Evolutionary conservation across 2,797 vertebrate genomes (phyloP), one percentile per base, ranked within the genome.

Genomic region (Falco naumanni): DNA sequence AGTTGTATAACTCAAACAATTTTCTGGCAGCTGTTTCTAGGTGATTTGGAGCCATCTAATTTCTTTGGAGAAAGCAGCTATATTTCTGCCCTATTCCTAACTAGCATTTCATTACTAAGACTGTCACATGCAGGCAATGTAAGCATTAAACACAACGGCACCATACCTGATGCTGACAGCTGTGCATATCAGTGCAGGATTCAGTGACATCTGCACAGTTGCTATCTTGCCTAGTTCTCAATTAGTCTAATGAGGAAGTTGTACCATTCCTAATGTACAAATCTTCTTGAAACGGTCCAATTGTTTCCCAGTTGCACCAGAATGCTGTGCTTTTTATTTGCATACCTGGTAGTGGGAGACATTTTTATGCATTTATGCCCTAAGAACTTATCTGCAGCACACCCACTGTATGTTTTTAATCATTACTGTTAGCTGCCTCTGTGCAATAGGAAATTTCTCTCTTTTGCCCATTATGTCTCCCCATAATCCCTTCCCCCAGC

Each of bases 211-310:
- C 96, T 90, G 88, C 92, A 83, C 45, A 57, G 45, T 31, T 65
- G 47, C 86, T 78, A 19, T 24, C 84, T 95, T 90, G 60, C 80
- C 86, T 66, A 8, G 24, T 63, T 84, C 75, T 95, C 78, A 90
- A 43, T 88, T 97, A 95, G 77, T 33, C 79, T 93, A 60, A 95
- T 43, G 76, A 84, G 84, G 60, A 90, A 91, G 48, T 51, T 70
- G 50, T 59, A 69, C 71, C 84, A 75, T 81, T 97, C 91, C 92
- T 91, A 88, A 56, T 29, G 51, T 66, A 90, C 74, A 92, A 69
- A 88, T 68, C 25, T 4, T 33, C 77, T 41, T 84, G 91, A 93
- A 94, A 51, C 65, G 26, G 79, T 72, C 75, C 34, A 33, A 5
- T 84, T 87, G n/a, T 90, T 84, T 92, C 69, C 92, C 25, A 5